Percentiles rank a stretch among this genome's conserved stretches.
These are phyloP conservation scores for Theropithecus gelada DNA, from an alignment of 2,113 vertebrate species.

Conservation along the genomic window DNA sequence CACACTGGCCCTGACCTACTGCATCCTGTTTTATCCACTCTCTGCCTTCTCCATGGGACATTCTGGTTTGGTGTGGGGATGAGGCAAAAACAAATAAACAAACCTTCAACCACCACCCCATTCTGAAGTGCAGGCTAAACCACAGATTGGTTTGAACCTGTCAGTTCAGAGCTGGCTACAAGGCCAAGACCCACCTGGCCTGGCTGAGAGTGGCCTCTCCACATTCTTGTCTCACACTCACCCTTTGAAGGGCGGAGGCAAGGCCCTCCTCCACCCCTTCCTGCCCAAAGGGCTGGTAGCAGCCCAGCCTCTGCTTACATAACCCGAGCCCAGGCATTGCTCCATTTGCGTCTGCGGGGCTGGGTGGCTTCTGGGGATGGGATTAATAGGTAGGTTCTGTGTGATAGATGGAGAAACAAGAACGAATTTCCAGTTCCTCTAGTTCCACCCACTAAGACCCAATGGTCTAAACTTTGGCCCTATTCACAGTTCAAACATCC, in stretches of 20 bases:
- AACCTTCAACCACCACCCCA: background rate
- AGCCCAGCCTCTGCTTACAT: background rate
- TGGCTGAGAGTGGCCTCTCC: background rate
- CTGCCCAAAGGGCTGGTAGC: background rate
- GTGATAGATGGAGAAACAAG: background rate
- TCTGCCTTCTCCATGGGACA: background rate
- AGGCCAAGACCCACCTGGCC: background rate
- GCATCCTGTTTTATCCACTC: background rate
- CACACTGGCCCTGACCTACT: background rate
- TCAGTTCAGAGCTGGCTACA: background rate
- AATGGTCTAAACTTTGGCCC: background rate
- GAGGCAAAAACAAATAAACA: background rate
- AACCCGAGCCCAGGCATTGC: background rate
- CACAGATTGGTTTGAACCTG: conserved; percentile 61
- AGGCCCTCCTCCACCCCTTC: background rate
- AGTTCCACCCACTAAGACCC: background rate
- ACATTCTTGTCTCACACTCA: conserved; percentile 58
- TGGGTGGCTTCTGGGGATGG: background rate
- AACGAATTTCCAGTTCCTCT: background rate
- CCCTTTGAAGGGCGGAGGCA: background rate
- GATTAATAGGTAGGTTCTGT: background rate
- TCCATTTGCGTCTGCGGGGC: background rate
- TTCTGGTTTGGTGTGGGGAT: background rate
- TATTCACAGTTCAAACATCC: background rate
- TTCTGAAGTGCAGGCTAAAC: background rate